Conservation (phyloP, 2,113 vertebrate genomes). For the Mungos mungo region DNA sequence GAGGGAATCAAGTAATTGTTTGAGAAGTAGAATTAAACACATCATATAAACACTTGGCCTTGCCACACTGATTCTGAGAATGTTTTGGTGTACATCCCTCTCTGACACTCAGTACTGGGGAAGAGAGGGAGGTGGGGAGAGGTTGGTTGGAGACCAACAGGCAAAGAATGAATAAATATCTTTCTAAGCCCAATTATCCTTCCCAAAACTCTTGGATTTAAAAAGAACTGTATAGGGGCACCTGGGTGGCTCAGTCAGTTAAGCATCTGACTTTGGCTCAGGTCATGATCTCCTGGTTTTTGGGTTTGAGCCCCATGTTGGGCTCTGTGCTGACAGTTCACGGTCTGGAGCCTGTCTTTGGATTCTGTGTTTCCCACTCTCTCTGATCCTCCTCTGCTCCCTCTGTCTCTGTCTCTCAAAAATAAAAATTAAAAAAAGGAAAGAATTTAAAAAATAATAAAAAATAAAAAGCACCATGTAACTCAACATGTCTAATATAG, state of each 20-base stretch:
- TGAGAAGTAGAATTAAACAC: neutral
- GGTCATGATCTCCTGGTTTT: too few relatives aligned
- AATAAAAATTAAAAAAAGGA: too few relatives aligned
- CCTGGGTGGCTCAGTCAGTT: too few relatives aligned
- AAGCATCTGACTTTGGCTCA: too few relatives aligned
- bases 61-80: neutral
- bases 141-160: neutral
- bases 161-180: constrained; percentile 24
- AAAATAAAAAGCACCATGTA: neutral
- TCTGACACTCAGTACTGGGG: neutral
- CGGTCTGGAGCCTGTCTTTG: too few relatives aligned
- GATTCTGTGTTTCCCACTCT: too few relatives aligned
- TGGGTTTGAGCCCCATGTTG: too few relatives aligned
- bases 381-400: too few relatives aligned
- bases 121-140: neutral
- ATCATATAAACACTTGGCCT: neutral
- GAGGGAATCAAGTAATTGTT: neutral
- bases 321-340: too few relatives aligned
- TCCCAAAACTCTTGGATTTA: constrained; percentile 34
- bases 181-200: constrained; percentile 29
- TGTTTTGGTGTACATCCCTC: neutral
- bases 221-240: neutral
- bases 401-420: too few relatives aligned
- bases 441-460: too few relatives aligned
- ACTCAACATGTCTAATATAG: constrained; percentile 27